Base-by-base conservation (phyloP, 2,888 invertebrate species). In the Candidula unifasciata region DNA sequence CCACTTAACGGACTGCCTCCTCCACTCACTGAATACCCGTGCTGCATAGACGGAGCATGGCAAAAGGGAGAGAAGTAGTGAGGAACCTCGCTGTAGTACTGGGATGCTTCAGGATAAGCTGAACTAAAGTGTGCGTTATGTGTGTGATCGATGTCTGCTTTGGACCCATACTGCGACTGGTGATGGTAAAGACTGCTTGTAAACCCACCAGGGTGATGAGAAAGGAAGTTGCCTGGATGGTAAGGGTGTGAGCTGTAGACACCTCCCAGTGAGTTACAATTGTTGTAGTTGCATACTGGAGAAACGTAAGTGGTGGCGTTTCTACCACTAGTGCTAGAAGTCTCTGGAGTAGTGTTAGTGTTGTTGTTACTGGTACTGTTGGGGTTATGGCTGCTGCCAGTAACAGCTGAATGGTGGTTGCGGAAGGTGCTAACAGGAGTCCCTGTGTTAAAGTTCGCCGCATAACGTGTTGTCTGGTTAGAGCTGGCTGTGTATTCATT, bases 201-300 rank as follows among this genome's bases (percentile, higher is more conserved):
- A 60, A 57, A 71, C 8, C 27, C 54, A n/a, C 73, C 81, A 54
- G 78, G 79, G 54, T 84, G 74, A 69, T 89, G 88, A 35, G 89
- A 86, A 37, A 89, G 83, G 83, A 90, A 90, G 68, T 89, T 88
- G 87, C 88, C 88, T 30, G 88, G 85, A 77, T 89, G 89, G 37
- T 85, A 80, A 60, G 84, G 57, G n/a, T 83, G 85, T 21, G 83
- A 33, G 69, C 88, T 86, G 79, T 83, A 83, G 74, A 85, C 80
- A 21, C 87, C 71, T 35, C 82, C 83, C 64, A 85, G 60, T 30
- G 88, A 81, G 35, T 81, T 83, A 77, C 86, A 81, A 78, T 88
- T 73, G 27, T 27, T 71, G 73, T 73, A 60, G n/a, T 24, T 60
- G 24, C 2, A 57, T 0, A 24, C 35, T 8, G 80, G 33, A 24